phyloP scores from a whole-genome alignment of 2,888 invertebrate species.

The Sphaerophoria rueppellii region DNA sequence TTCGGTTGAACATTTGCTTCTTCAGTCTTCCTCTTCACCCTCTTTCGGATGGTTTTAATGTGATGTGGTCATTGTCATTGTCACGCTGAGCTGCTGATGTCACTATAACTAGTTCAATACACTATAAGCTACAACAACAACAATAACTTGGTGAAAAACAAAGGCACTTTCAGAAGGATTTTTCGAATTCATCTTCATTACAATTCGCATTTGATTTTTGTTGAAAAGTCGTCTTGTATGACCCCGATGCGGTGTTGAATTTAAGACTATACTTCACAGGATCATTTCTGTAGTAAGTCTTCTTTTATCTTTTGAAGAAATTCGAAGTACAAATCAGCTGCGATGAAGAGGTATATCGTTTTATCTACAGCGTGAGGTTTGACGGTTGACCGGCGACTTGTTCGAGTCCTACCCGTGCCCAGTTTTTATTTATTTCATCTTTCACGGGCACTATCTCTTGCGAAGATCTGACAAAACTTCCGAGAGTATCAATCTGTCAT shows the following conservation, averaged over 20 bases:
- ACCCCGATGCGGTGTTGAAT: conserved; percentile 6
- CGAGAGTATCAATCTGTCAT: too few species aligned
- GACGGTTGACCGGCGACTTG: conserved; percentile 60
- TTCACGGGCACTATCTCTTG: too few species aligned
- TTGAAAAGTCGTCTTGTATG: neutral
- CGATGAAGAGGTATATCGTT: conserved; percentile 84
- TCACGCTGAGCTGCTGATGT: too few species aligned
- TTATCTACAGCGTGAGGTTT: conserved; percentile 83
- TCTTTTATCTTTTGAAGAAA: conserved; percentile 83
- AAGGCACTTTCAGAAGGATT: neutral
- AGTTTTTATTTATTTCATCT: too few species aligned
- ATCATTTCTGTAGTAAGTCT: conserved; percentile 88
- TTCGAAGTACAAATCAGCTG: conserved; percentile 83
- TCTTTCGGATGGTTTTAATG: too few species aligned
- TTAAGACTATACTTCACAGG: conserved; percentile 85
- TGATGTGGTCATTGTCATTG: too few species aligned
- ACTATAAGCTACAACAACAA: neutral
- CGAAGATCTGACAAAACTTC: too few species aligned
- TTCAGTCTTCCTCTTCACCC: too few species aligned
- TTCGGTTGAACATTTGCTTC: too few species aligned
- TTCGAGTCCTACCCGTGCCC: too few species aligned
- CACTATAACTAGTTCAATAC: too few species aligned
- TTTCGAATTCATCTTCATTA: neutral
- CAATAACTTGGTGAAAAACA: neutral
- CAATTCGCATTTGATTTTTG: conserved; percentile 26